A percentile compares a stretch with the other conserved stretches of the same genome.
Conservation (phyloP, 2,888 invertebrate species). For the Disparrhopalites patrizii region DNA sequence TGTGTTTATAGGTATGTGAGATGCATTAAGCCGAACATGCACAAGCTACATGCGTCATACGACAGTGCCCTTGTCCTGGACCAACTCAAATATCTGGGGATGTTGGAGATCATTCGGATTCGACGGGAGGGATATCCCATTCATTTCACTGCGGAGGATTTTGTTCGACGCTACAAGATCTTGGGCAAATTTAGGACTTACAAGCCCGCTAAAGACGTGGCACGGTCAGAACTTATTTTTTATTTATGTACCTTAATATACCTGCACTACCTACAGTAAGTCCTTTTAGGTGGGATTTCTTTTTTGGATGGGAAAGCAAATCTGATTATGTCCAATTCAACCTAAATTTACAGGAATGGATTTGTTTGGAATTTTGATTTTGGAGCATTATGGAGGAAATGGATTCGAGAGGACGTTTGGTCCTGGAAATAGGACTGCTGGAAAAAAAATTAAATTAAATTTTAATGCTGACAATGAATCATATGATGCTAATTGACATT, state of each 20-base stretch:
- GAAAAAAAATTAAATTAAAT: too few species aligned
- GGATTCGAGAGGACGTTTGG: too few species aligned
- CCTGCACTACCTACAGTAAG: too few species aligned
- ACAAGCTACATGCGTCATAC: constrained; percentile 74
- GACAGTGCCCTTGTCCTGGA: constrained; percentile 76
- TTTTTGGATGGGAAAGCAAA: too few species aligned
- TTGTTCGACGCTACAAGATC: constrained; percentile 72
- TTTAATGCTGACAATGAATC: too few species aligned
- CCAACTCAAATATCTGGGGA: constrained; percentile 83
- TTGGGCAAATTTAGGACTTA: constrained; percentile 57
- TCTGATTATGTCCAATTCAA: too few species aligned
- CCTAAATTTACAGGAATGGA: too few species aligned
- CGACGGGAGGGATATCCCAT: constrained; percentile 85
- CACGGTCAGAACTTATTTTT: constrained; percentile 47
- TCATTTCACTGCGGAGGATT: constrained; percentile 72
- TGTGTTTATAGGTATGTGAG: constrained; percentile 67
- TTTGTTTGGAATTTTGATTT: too few species aligned
- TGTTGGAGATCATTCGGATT: constrained; percentile 88
- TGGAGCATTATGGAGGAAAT: too few species aligned
- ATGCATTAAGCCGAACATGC: constrained; percentile 86
- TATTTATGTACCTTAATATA: neutral
- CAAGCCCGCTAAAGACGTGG: constrained; percentile 50
- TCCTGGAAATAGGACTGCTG: too few species aligned
- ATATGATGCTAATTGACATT: too few species aligned
- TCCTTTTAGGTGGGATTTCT: too few species aligned